phyloP scores from a whole-genome alignment of 1,140 invertebrate species.

The Aphis gossypii region DNA sequence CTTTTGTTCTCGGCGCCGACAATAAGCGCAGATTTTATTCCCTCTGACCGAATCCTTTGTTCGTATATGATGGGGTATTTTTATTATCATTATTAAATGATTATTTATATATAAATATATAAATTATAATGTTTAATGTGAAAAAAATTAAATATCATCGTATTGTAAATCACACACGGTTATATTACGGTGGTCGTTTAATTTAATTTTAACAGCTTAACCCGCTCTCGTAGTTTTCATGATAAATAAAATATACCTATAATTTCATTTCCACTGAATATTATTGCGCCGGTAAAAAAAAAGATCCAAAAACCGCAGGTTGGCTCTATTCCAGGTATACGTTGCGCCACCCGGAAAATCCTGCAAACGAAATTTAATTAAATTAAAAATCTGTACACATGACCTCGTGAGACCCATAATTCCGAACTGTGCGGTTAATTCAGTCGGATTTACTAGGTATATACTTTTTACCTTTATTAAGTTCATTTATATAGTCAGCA shows the following conservation, averaged over 20 bases:
- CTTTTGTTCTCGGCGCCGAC: slow-evolving; percentile 52
- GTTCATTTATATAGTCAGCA: neutral
- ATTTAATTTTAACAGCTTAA: slow-evolving; percentile 36
- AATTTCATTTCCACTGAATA: neutral
- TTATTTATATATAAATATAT: neutral
- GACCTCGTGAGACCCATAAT: neutral
- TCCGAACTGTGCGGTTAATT: neutral
- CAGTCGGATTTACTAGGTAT: neutral
- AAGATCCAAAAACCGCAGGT: slow-evolving; percentile 17
- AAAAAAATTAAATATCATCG: slow-evolving; percentile 43
- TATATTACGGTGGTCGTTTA: neutral
- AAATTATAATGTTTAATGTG: neutral
- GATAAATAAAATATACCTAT: neutral
- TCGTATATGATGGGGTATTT: neutral
- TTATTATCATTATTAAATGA: slow-evolving; percentile 29
- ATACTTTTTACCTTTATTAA: neutral
- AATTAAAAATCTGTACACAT: slow-evolving; percentile 14
- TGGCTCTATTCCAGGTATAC: neutral
- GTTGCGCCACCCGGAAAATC: neutral
- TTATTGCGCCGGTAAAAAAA: neutral
- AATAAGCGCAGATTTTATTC: slow-evolving; percentile 43
- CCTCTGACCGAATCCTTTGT: neutral
- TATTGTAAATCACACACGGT: slow-evolving; percentile 24
- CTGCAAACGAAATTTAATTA: neutral
- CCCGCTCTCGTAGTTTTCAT: neutral